These are phyloP conservation scores for Dicrurus megarhynchus DNA, from an alignment of 2,113 vertebrate species.

Conservation along the genomic window DNA sequence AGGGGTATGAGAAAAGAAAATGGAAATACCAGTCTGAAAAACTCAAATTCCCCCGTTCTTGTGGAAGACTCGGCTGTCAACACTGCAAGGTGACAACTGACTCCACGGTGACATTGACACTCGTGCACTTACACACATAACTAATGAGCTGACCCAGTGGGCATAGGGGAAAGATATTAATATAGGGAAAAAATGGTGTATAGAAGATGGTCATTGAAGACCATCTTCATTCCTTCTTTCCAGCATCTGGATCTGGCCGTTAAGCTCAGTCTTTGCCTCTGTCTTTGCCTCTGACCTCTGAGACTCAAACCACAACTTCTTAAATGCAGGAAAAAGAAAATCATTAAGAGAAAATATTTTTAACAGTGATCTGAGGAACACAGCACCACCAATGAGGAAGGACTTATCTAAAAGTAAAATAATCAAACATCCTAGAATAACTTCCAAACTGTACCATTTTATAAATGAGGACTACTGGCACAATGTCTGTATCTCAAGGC, in stretches of 20 bases:
- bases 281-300: background rate
- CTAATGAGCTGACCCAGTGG: background rate
- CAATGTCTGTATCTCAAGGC: background rate
- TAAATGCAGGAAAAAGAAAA: background rate
- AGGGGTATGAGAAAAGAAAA: background rate
- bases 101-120: accelerated
- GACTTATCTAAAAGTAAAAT: conserved; percentile 25
- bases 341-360: background rate
- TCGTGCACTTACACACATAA: accelerated
- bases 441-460: background rate
- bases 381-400: background rate
- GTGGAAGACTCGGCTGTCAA: background rate
- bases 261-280: background rate
- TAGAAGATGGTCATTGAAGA: background rate
- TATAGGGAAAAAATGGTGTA: accelerated
- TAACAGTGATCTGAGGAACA: conserved; percentile 17
- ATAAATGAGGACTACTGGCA: background rate
- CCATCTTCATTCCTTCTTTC: background rate
- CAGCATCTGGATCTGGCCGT: background rate
- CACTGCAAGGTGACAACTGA: background rate
- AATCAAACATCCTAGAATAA: background rate
- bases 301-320: background rate
- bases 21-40: background rate
- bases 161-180: background rate
- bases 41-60: background rate